Evolutionary conservation across 2,113 vertebrate species (phyloP).

Genomic region (Seriola aureovittata): DNA sequence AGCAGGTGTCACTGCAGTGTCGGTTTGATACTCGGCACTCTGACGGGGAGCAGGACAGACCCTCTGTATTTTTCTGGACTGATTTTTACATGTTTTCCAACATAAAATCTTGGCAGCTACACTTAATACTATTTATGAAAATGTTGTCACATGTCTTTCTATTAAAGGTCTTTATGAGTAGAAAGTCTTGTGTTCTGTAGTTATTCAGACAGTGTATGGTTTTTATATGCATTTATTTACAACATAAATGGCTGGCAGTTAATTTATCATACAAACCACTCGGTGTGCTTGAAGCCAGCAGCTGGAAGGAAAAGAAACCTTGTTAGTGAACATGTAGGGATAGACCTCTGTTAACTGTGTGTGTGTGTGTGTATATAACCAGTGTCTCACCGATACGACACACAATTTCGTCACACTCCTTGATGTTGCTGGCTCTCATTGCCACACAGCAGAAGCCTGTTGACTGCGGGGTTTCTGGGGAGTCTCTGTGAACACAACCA

Average conservation of each 20-base stretch:
- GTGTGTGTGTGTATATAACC: too few species aligned
- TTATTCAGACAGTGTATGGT: neutral
- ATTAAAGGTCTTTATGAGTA: conserved; percentile 86
- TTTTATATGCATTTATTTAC: conserved; percentile 49
- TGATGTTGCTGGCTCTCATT: conserved; percentile 76
- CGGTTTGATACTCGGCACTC: conserved; percentile 12
- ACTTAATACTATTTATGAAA: conserved; percentile 86
- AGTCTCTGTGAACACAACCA: conserved; percentile 83
- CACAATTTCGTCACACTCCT: conserved; percentile 87
- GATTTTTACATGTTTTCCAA: conserved; percentile 83
- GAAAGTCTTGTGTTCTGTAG: conserved; percentile 21
- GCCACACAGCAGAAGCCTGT: conserved; percentile 85
- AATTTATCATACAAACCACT: conserved; percentile 87
- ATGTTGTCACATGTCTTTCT: conserved; percentile 86
- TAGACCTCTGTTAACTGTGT: too few species aligned
- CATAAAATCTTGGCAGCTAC: conserved; percentile 86
- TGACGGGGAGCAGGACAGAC: conserved; percentile 45
- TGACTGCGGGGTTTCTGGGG: conserved; percentile 74
- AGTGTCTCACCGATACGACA: conserved; percentile 84
- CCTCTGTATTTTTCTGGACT: conserved; percentile 74
- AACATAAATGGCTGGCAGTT: neutral
- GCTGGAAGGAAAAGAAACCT: conserved; percentile 74
- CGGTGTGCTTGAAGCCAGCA: conserved; percentile 88
- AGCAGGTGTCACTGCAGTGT: conserved; percentile 39
- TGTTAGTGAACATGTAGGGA: too few species aligned